A percentile compares a stretch with the other conserved stretches of the same genome.
phyloP scores from a whole-genome alignment of 2,797 vertebrate species.

The Glossophaga mutica region DNA sequence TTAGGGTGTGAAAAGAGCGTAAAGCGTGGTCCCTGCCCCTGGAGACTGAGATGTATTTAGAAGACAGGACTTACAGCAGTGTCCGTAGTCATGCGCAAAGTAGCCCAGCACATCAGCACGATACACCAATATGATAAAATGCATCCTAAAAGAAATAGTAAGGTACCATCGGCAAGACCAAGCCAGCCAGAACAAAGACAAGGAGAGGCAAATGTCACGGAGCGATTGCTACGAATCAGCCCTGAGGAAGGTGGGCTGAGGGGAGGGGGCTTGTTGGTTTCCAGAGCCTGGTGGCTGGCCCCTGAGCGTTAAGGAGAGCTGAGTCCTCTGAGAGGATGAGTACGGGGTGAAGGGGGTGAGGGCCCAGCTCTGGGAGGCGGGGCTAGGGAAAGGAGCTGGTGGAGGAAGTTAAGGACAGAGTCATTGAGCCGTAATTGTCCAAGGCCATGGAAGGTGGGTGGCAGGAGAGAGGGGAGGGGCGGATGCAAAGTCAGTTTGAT shows the following conservation, averaged over 20 bases:
- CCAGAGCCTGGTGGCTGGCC: neutral
- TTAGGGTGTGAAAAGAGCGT: neutral
- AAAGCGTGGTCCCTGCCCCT: neutral
- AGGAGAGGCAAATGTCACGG: neutral
- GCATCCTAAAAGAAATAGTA: neutral
- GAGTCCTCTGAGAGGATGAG: neutral
- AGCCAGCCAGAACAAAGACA: neutral
- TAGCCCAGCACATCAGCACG: fast-evolving
- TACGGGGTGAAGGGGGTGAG: neutral
- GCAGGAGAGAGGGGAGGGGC: neutral
- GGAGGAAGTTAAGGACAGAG: neutral
- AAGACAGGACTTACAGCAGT: neutral
- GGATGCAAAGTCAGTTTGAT: neutral
- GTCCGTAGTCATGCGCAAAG: neutral
- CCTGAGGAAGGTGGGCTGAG: neutral
- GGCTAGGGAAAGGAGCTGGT: neutral
- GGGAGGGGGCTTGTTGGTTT: neutral
- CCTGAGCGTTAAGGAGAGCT: neutral
- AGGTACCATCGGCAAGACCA: neutral
- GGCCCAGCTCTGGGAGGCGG: neutral
- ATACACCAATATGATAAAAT: neutral
- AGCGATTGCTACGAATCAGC: neutral
- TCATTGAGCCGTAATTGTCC: fast-evolving
- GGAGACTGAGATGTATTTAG: neutral
- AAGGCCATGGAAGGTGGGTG: neutral